Base-by-base conservation (phyloP, 2,113 vertebrate genomes). In the Argyrosomus japonicus region DNA sequence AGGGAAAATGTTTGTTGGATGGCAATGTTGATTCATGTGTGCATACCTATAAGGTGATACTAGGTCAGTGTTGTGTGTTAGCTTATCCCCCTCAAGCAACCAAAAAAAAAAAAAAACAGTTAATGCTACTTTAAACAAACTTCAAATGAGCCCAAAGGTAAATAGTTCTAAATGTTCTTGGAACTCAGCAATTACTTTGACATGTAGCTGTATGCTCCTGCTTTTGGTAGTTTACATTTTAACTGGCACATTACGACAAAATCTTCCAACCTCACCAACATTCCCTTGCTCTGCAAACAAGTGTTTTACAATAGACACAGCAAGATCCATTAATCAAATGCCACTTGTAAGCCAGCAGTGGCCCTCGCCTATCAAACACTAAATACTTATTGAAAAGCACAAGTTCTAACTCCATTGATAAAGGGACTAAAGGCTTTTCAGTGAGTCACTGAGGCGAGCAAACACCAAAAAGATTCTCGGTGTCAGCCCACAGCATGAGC, bases 401-500 rank as follows among this genome's bases (percentile, higher is more conserved):
- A 85, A 87, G 65, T 89, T 91, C 80, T 36, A 81, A 89, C 79
- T 84, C 67, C 77, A 83, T 81, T 90, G 90, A 93, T 94, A 79
- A 92, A 85, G 86, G 77, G 25, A 92, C 86, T 85, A 79, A 83
- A 87, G 80, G 80, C 82, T 90, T 93, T 90, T 89, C 82, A 85
- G 83, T 71, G 77, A 90, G 78, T 83, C 86, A 87, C 70, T 80
- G 87, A 91, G 84, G 90, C 83, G 63, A 86, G 79, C 81, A 75
- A 89, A 86, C 79, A 89, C 81, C 80, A 89, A 84, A 90, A 89
- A 85, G 79, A 88, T 82, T 87, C 83, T 86, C 47, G 17, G 83
- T 90, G 89, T 93, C 90, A 88, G 77, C 85, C 89, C 88, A 87
- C 88, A 91, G 86, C 90, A 51, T 79, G 85, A 88, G 78, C 88